Conservation (phyloP, 2,888 invertebrate species). For the Uloborus plumipes region DNA sequence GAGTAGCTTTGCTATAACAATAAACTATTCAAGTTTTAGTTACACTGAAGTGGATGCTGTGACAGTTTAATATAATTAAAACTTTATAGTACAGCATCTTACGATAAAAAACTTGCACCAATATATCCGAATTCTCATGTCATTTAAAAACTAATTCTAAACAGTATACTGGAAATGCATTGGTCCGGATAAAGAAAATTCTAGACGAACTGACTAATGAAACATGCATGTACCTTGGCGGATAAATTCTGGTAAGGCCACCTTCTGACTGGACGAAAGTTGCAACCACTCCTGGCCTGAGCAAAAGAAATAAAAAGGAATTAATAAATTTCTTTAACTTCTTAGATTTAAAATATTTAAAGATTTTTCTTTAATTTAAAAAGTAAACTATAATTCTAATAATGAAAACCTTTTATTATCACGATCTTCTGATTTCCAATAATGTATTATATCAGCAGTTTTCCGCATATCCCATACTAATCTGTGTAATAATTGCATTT, state of each 20-base stretch:
- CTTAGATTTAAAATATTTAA: neutral
- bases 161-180: too few species aligned
- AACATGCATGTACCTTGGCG: conserved; percentile 67
- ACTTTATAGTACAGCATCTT: too few species aligned
- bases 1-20: too few species aligned
- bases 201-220: too few species aligned
- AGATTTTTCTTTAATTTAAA: neutral
- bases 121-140: too few species aligned
- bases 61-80: too few species aligned
- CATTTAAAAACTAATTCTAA: too few species aligned
- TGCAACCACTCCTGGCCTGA: conserved; percentile 66
- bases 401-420: conserved; percentile 47
- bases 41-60: too few species aligned
- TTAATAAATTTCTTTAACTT: neutral
- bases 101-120: too few species aligned
- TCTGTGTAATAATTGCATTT: conserved; percentile 69
- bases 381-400: neutral
- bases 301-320: neutral
- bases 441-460: conserved; percentile 63
- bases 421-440: conserved; percentile 67
- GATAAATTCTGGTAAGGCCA: conserved; percentile 70
- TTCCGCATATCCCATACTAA: conserved; percentile 69
- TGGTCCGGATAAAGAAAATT: too few species aligned
- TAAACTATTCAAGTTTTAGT: too few species aligned
- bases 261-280: conserved; percentile 71